A percentile compares a stretch with the other conserved stretches of the same genome.
Evolutionary conservation across 2,113 vertebrate genomes (phyloP).

Genomic region (Myotis brandtii): DNA sequence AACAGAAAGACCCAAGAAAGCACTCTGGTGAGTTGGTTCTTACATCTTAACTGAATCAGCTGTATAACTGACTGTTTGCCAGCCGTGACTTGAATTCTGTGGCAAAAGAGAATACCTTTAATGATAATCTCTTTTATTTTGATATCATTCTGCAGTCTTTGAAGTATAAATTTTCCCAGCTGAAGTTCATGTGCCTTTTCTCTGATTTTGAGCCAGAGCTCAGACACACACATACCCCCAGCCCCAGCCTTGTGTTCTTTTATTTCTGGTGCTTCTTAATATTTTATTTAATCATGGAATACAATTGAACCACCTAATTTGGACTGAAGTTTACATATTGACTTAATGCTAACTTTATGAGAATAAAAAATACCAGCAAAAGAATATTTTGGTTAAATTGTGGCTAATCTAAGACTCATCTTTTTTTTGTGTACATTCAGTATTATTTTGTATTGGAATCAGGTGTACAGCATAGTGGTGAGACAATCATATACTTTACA

Average conservation of each 20-base stretch:
- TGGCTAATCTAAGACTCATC: background rate
- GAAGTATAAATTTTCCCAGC: background rate
- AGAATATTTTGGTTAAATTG: background rate
- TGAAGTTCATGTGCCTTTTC: background rate
- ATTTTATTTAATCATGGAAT: background rate
- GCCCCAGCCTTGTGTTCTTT: background rate
- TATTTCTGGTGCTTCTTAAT: background rate
- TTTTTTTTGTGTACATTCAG: background rate
- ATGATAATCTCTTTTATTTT: background rate
- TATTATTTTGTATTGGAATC: background rate
- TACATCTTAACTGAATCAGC: background rate
- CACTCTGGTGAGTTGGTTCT: background rate
- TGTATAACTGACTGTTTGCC: background rate
- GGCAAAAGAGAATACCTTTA: background rate
- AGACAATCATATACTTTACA: background rate
- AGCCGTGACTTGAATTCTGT: background rate
- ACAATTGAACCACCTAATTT: background rate
- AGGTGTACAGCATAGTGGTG: background rate
- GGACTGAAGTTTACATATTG: constrained; percentile 15
- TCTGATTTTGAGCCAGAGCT: background rate
- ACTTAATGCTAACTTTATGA: constrained; percentile 8
- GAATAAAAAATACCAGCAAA: background rate
- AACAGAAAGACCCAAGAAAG: background rate
- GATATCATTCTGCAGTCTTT: background rate
- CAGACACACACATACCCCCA: background rate